Base-by-base conservation (phyloP, 1,140 invertebrate species). In the Papilio xuthus region DNA sequence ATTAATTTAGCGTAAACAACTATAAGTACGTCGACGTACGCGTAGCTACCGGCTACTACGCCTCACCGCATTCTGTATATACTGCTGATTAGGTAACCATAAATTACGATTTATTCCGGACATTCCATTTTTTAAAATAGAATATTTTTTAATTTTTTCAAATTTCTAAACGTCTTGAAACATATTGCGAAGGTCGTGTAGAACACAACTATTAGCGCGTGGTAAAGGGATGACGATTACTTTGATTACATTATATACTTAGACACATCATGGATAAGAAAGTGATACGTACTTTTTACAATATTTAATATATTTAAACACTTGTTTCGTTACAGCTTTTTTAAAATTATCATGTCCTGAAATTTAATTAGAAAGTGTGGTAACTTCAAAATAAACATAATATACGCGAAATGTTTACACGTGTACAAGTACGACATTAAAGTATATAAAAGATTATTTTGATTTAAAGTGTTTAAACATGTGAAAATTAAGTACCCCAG, bases 1-100 rank as follows among this genome's bases (percentile, higher is more conserved):
- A 89, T 89, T 89, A 87, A 88, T 88, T 88, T 84, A 79, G 82
- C 80, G 83, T 88, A 83, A 85, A 86, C 85, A 78, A 37, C 28
- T 32, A 12, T 32, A 32, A 56, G 73, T 53, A 74, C 15, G 26
- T 74, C 26, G 23, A 74, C 20, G 44, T 23, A 7, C 18, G 8
- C 28, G 15, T 75, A 56, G 23, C 56, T 60, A 28, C 72, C 44
- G n/a, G n/a, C 32, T 20, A 73, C 73, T 32, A 53, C 44, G 47
- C 73, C 53, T 50, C 4, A 63, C 32, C 37, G 37, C 50, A 56
- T 72, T 72, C 28, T 76, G 15, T 26, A 41, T 60, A 63, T 18
- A 60, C 50, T 20, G 50, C 7, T 42, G n/a, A 56, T 63, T 23
- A 60, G 26, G 18, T 76, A 2, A 15, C 73, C 28, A 75, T 75